These are phyloP conservation scores for Prionace glauca DNA, from an alignment of 2,797 vertebrate genomes.

Conservation along the genomic window DNA sequence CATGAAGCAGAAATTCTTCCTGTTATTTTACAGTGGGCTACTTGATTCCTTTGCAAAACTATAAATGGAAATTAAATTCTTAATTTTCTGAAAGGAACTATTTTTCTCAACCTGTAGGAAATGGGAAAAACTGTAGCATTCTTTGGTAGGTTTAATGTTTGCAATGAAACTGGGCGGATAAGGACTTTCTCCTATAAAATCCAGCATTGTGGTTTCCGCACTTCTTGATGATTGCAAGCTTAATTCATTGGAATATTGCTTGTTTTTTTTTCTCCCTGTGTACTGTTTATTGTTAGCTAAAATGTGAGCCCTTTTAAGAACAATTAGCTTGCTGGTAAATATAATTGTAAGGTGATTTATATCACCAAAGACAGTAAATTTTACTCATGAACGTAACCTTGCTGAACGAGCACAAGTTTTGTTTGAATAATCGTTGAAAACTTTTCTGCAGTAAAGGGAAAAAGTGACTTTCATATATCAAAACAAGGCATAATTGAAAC, in stretches of 20 bases:
- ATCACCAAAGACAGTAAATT: neutral
- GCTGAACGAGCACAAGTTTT: neutral
- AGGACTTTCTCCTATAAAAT: neutral
- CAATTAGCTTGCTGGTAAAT: neutral
- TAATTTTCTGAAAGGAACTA: neutral
- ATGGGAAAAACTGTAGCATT: neutral
- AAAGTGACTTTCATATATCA: neutral
- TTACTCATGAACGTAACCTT: neutral
- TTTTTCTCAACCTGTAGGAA: neutral
- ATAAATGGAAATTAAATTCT: slow-evolving; percentile 18
- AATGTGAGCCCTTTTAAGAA: neutral
- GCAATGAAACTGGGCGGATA: neutral
- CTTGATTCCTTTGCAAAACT: neutral
- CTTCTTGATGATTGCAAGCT: neutral
- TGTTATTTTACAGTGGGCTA: neutral
- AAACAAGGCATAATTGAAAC: neutral
- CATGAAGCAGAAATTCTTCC: neutral
- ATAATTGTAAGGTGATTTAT: neutral
- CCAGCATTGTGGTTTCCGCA: neutral
- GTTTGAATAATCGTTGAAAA: neutral
- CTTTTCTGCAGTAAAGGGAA: neutral
- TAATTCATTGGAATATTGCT: neutral
- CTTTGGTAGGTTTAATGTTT: neutral
- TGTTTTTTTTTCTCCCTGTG: neutral
- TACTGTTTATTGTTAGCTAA: neutral